Evolutionary conservation across 1,140 invertebrate genomes (phyloP).

Genomic region (Drosophila lini): DNA sequence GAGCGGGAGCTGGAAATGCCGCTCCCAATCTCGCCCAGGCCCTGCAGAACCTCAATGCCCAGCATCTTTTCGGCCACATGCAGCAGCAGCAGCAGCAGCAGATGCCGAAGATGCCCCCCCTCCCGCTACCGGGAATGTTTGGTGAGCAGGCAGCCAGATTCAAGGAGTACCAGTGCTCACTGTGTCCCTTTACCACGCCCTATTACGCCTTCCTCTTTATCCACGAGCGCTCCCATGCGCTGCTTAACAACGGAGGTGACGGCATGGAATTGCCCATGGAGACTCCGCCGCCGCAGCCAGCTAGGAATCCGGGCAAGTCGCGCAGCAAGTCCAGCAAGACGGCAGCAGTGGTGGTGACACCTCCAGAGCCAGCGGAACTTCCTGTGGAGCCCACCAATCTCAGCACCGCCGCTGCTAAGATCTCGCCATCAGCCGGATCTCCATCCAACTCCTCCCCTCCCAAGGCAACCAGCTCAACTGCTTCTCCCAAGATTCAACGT

Average conservation of each 20-base stretch:
- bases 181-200: constrained; percentile 94
- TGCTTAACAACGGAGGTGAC: constrained; percentile 63
- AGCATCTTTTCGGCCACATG: constrained; percentile 80
- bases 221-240: constrained; percentile 92
- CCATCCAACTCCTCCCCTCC: constrained; percentile 32
- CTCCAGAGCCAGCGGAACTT: constrained; percentile 3
- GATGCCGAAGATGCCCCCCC: constrained; percentile 49
- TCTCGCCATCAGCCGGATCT: constrained; percentile 20
- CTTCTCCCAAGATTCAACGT: constrained; percentile 30
- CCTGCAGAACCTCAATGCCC: constrained; percentile 74
- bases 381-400: constrained; percentile 64
- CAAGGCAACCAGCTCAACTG: constrained; percentile 36
- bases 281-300: constrained; percentile 19
- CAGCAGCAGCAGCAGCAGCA: constrained; percentile 68
- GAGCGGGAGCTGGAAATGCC: constrained; percentile 28
- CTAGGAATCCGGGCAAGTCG: constrained; percentile 20
- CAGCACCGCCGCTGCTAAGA: constrained; percentile 35
- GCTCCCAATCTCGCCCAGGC: constrained; percentile 77
- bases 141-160: constrained; percentile 83
- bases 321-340: constrained; percentile 40
- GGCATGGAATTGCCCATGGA: constrained; percentile 49
- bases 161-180: constrained; percentile 94
- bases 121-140: constrained; percentile 86
- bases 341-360: background rate
- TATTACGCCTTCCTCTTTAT: constrained; percentile 95